Conservation (phyloP, 2,888 invertebrate genomes). For the Dryocosmus kuriphilus region DNA sequence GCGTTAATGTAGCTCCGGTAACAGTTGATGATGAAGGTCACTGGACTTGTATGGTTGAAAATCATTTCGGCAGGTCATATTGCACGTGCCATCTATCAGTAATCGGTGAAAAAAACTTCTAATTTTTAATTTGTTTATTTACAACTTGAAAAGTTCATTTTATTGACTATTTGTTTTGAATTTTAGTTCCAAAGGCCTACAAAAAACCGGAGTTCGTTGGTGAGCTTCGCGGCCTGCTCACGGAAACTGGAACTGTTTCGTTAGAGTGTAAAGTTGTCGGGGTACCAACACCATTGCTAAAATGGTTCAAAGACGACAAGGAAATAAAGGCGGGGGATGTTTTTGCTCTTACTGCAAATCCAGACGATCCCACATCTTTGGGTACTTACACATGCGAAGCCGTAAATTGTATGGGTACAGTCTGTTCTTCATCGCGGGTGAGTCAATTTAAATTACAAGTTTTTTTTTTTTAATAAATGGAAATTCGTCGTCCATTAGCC, state of each 20-base stretch:
- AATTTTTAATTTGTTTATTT: background rate
- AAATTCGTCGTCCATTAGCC: no score
- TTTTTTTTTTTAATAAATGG: no score
- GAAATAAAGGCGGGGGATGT: constrained; percentile 94
- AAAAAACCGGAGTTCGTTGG: constrained; percentile 93
- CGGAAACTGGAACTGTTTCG: constrained; percentile 93
- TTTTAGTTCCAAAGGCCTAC: constrained; percentile 90
- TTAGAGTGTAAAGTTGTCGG: constrained; percentile 95
- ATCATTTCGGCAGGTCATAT: constrained; percentile 85
- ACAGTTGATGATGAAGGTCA: constrained; percentile 90
- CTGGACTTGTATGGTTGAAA: constrained; percentile 92
- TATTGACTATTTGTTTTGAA: constrained; percentile 9
- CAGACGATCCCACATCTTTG: constrained; percentile 90
- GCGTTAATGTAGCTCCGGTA: constrained; percentile 90
- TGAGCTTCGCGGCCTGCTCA: constrained; percentile 89
- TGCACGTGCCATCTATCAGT: constrained; percentile 89
- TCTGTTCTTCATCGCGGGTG: constrained; percentile 87
- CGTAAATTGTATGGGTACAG: constrained; percentile 92
- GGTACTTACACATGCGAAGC: constrained; percentile 94
- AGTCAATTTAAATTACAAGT: constrained; percentile 26
- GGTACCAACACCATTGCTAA: constrained; percentile 89
- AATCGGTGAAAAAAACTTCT: constrained; percentile 79
- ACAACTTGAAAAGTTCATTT: background rate
- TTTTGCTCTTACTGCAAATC: constrained; percentile 90
- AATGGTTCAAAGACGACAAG: constrained; percentile 90